Evolutionary conservation across 2,113 vertebrate genomes (phyloP), one percentile per base, ranked within the genome.

Genomic region (Pseudorasbora parva): DNA sequence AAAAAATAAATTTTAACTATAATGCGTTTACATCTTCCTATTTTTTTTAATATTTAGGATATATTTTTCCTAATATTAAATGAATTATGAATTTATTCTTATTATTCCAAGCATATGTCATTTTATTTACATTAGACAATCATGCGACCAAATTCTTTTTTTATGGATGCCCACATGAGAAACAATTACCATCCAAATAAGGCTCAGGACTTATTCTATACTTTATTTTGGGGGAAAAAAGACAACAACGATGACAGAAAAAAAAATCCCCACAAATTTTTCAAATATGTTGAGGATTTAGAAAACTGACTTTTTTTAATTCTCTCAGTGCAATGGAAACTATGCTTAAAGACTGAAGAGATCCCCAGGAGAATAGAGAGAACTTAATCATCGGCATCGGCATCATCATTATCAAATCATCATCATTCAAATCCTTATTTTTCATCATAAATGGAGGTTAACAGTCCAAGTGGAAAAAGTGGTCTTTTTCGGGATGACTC

Each of bases 371-470:
- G 41, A 85, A 62, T 59, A 27, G 27, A 72, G 56, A 25, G 10
- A 27, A 45, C 68, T 75, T 76, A 47, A 27, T 71, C 27, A 19
- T 68, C 30, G 56, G 19, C 27, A 64, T 83, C 82, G 54, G 19
- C 27, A 64, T 83, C 82, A 79, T 62, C 75, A 41, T 78, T 66
- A 27, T 78, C 75, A 74, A 64, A 59, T 76, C 82, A 84, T 57
- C 62, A 76, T 76, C 33, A 77, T 64, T 84, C 45, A 85, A 85
- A 85, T 85, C 83, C 77, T 49, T 51, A 14, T 51, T 51, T 72
- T 77, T 80, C 77, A 80, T 85, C 77, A 85, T 51, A 62, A 49
- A 57, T n/a, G 27, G 66, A 73, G 76, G 83, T 79, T 69, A 79
- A 73, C 54, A n/a, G 51, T 69, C 83, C 54, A 72, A 59, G 54